Base-by-base conservation (phyloP, 92 coral and sea anemone species). In the Porites divaricata region DNA sequence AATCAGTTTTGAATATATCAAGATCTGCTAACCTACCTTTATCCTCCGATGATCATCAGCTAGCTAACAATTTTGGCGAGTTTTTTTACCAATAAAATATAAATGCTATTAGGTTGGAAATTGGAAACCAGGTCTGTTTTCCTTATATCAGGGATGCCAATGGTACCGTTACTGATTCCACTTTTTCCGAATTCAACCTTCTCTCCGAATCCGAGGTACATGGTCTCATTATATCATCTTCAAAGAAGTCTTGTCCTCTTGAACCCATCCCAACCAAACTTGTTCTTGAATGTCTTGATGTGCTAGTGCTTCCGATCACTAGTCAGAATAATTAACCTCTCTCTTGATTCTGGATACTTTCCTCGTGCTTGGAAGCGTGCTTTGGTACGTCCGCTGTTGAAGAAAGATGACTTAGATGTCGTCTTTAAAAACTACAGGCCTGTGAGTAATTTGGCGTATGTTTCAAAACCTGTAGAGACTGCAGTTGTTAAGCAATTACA, bases 41-140 rank as follows among this genome's bases (percentile, higher is more conserved):
- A 58, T 58, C 63, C n/a, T 13, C 19, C n/a, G 63, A 58, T 19
- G 15, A 58, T 58, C 15, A 58, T 19, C 68, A 63, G 23, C 68
- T 15, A 16, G 68, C 68, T 63, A 63, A 63, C 68, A 16, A 63
- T 63, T 63, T 63, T 63, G 68, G 28, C 68, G 23, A 63, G 68
- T 63, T 63, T 25, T 63, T 63, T 25, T 19, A 26, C 28, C 28
- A 1, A 28, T 4, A 28, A 28, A 28, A 2, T 28, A 28, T 28
- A 28, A 28, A 28, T 28, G 35, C 35, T 2, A 28, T 28, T 28
- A 28, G 35, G 35, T 4, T 28, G 3, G 35, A 28, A 28, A 28
- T 28, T 28, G 35, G 3, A 28, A 28, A 28, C 35, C 35, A 28
- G 35, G 35, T 28, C 35, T 2, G 35, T 28, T 28, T 4, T 28